Evolutionary conservation across 2,888 invertebrate species (phyloP).

Genomic region (Acanthosepion esculentum): DNA sequence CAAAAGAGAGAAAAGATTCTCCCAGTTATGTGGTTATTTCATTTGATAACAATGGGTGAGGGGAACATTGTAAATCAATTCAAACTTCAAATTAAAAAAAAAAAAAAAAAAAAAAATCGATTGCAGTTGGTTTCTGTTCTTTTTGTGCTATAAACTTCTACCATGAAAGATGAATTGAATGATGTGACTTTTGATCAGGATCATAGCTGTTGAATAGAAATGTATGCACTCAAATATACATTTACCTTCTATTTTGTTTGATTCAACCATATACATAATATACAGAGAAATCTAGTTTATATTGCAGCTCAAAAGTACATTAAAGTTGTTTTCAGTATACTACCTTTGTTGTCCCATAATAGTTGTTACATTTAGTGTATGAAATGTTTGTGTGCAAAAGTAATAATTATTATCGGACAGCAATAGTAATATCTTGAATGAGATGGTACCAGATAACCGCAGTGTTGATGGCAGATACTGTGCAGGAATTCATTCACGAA

Average conservation of each 20-base stretch:
- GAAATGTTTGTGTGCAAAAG: too few species aligned
- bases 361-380: too few species aligned
- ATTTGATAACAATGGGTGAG: not conserved
- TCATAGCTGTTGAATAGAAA: not conserved
- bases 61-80: not conserved
- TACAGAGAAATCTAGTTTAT: not conserved
- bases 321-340: not conserved
- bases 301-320: not conserved
- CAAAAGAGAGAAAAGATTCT: not conserved
- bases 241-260: not conserved
- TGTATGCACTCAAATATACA: not conserved
- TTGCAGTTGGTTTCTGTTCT: too few species aligned
- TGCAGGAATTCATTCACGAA: not conserved
- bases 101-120: not conserved
- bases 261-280: not conserved
- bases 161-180: not conserved
- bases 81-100: not conserved
- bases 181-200: not conserved
- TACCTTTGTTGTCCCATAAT: too few species aligned
- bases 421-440: not conserved
- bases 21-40: not conserved
- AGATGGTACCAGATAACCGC: not conserved
- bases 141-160: not conserved
- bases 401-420: too few species aligned
- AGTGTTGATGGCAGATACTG: not conserved